Evolutionary conservation across 2,113 vertebrate genomes (phyloP), one percentile per base, ranked within the genome.

Genomic region (Sciurus niger): DNA sequence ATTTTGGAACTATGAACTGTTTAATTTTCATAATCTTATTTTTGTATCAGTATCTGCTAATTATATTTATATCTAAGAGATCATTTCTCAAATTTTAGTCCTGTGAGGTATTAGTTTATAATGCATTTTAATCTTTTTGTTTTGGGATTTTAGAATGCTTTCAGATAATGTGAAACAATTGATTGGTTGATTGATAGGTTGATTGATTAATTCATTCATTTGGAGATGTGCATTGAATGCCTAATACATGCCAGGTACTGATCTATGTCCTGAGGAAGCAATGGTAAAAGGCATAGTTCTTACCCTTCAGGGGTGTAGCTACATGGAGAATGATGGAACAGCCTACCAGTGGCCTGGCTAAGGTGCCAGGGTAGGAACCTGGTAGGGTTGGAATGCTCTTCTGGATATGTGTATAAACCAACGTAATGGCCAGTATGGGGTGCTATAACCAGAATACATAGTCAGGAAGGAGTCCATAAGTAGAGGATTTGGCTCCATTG

Each of bases 21-120:
- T 96, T 34, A 74, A 28, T 87, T 88, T 94, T 95, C 9, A 20
- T 84, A 63, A 92, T 92, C 93, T 96, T 95, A 89, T 77, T 88
- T 94, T 88, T 86, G 63, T 70, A 28, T 28, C 68, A 11, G 46
- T 67, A 77, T 73, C 4, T 78, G 30, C 60, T 89, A 93, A 63
- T 80, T 89, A 76, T 63, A 73, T 90, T 80, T 89, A 10, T 60
- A 80, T 77, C 4, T 88, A 76, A 30, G 4, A 88, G 16, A 74
- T 72, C 37, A 84, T 94, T 83, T 12, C 8, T 87, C 78, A 89
- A 11, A 65, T 24, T 95, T 95, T 89, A 91, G 55, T 86, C 67
- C 89, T 70, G 2, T 93, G 37, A 80, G 30, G 22, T 72, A 43
- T 1, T 73, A 60, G 65, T 68, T 95, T 91, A 89, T 87, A 79